A percentile compares a stretch with the other conserved stretches of the same genome.
These are phyloP conservation scores for Echinometra lucunter DNA, from an alignment of 53 echinoderm and acorn worm species.

Conservation along the genomic window DNA sequence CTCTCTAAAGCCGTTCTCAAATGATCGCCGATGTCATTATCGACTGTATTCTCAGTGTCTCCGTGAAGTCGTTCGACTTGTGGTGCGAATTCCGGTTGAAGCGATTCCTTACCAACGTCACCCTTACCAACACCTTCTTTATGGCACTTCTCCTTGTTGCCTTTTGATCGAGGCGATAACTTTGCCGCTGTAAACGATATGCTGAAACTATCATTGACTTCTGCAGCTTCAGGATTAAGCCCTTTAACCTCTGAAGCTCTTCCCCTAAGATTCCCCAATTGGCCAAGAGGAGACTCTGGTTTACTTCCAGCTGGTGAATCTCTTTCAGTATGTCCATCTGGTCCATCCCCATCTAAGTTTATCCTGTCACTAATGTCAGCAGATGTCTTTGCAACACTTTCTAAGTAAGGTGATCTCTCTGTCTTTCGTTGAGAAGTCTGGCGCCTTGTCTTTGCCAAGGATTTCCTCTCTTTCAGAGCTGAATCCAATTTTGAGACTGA, in stretches of 20 bases:
- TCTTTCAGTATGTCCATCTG: background rate
- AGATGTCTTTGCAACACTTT: background rate
- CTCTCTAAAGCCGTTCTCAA: background rate
- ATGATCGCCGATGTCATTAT: background rate
- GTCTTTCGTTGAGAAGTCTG: background rate
- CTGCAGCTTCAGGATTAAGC: background rate
- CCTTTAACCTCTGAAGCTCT: background rate
- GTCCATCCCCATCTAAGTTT: background rate
- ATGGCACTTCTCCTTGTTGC: background rate
- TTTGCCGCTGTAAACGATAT: slow-evolving; percentile 10
- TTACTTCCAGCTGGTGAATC: background rate
- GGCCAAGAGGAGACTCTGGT: background rate
- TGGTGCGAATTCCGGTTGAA: background rate
- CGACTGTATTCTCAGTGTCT: background rate
- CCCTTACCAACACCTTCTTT: background rate
- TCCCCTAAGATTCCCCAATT: background rate
- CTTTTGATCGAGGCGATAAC: background rate
- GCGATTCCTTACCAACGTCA: background rate
- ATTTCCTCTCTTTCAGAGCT: slow-evolving; percentile 18
- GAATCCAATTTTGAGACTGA: slow-evolving; percentile 6
- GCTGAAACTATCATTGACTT: background rate
- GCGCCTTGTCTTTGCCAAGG: background rate
- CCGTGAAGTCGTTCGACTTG: background rate
- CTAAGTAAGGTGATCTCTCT: background rate
- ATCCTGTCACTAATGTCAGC: background rate